Conservation (phyloP, 1,140 invertebrate genomes). For the Varroa destructor region DNA sequence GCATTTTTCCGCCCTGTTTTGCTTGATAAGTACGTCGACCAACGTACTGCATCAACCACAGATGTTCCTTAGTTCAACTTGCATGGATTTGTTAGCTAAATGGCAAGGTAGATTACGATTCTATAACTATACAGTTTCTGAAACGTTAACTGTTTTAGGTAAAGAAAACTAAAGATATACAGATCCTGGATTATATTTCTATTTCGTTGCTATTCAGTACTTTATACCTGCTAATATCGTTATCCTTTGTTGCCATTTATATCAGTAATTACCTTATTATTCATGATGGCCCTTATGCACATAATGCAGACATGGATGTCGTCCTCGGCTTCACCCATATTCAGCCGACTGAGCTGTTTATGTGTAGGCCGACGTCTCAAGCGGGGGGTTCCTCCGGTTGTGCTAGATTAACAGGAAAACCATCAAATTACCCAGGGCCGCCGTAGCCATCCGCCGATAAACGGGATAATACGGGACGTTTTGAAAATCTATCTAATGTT, state of each 20-base stretch:
- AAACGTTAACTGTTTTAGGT: no score
- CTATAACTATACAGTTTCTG: no score
- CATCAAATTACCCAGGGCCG: not conserved
- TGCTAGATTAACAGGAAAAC: not conserved
- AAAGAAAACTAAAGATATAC: no score
- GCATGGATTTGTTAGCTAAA: no score
- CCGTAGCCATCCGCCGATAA: not conserved
- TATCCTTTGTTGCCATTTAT: no score
- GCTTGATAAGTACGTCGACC: no score
- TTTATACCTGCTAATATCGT: no score
- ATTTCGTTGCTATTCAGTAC: no score
- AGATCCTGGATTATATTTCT: no score
- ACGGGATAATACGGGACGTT: not conserved
- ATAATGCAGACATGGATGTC: constrained; percentile 98
- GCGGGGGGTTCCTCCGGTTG: constrained; percentile 27
- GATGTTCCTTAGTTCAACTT: no score
- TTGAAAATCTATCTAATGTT: not conserved
- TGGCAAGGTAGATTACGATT: no score
- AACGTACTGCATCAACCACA: no score
- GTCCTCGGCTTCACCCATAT: constrained; percentile 94
- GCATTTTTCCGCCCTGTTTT: not conserved
- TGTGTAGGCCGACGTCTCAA: constrained; percentile 28
- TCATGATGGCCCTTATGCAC: constrained; percentile 98
- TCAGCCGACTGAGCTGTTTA: constrained; percentile 49
- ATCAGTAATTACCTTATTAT: constrained; percentile 67